Conservation (phyloP, 2,113 vertebrate species). For the Argyrosomus japonicus region DNA sequence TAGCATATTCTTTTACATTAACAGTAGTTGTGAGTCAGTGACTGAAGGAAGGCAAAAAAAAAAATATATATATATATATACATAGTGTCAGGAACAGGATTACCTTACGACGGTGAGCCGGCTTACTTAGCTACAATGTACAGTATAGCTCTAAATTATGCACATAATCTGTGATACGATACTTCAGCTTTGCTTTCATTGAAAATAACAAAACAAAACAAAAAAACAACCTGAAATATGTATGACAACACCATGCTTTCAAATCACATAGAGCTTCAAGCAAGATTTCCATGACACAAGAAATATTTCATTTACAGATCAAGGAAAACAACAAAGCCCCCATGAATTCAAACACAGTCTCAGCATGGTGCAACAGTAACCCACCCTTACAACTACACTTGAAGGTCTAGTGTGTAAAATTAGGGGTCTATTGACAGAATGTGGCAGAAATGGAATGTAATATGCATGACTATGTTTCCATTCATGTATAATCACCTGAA, state of each 20-base stretch:
- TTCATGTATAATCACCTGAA: no score
- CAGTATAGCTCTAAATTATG: conserved; percentile 12
- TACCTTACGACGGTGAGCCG: conserved; percentile 50
- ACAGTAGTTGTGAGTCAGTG: conserved; percentile 51
- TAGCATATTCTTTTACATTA: conserved; percentile 57
- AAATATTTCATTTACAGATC: neutral
- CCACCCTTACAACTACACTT: neutral
- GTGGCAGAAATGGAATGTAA: no score
- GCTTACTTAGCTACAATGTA: conserved; percentile 23
- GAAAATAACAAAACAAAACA: neutral
- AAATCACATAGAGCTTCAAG: conserved; percentile 1
- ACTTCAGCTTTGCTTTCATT: neutral
- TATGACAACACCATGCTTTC: neutral
- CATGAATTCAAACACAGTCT: neutral
- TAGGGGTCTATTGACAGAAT: no score
- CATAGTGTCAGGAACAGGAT: conserved; percentile 39
- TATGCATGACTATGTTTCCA: no score
- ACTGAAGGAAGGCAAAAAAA: neutral
- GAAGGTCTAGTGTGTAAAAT: no score
- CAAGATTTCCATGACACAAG: neutral
- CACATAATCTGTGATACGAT: conserved; percentile 4
- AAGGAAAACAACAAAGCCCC: conserved; percentile 7
- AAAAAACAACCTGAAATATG: neutral
- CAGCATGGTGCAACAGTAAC: neutral
- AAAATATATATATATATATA: neutral